Percentiles rank a stretch among this genome's conserved stretches.
Evolutionary conservation across 2,113 vertebrate species (phyloP).

Genomic region (Oncorhynchus keta): DNA sequence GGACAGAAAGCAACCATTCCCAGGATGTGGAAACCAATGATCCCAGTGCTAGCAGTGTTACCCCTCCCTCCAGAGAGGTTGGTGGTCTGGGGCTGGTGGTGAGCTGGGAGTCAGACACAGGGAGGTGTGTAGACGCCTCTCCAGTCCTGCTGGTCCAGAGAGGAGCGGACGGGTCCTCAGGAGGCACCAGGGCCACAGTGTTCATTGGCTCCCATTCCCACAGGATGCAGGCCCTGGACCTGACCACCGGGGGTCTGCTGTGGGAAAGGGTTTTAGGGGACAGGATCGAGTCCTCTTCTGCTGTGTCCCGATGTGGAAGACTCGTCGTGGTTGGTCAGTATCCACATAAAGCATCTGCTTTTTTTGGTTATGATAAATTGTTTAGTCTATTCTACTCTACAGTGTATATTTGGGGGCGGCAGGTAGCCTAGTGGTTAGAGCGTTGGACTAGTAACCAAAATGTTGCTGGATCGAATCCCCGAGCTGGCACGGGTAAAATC

Average conservation of each 20-base stretch:
- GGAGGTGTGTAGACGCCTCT: constrained; percentile 92
- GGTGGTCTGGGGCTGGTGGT: constrained; percentile 55
- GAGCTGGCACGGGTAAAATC: no score
- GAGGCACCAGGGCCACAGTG: constrained; percentile 53
- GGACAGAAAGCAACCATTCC: not conserved
- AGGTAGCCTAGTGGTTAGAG: no score
- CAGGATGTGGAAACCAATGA: not conserved
- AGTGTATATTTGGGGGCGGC: not conserved
- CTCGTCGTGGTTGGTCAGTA: constrained; percentile 85
- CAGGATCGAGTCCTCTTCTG: constrained; percentile 91
- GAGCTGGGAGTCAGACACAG: constrained; percentile 87
- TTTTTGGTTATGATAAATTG: not conserved
- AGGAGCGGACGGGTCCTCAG: not conserved
- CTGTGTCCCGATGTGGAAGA: constrained; percentile 82
- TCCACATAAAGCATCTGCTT: not conserved
- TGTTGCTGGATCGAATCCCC: no score
- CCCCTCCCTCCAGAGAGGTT: not conserved
- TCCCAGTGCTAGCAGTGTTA: no score
- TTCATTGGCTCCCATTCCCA: constrained; percentile 93
- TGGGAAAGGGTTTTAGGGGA: constrained; percentile 89
- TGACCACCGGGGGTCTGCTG: constrained; percentile 76
- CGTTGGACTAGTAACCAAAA: no score
- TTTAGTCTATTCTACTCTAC: not conserved
- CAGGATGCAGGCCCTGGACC: constrained; percentile 82
- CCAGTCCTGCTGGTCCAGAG: constrained; percentile 76